These are phyloP conservation scores for Caenorhabditis sinica DNA, from an alignment of 2,888 invertebrate genomes.

Conservation along the genomic window DNA sequence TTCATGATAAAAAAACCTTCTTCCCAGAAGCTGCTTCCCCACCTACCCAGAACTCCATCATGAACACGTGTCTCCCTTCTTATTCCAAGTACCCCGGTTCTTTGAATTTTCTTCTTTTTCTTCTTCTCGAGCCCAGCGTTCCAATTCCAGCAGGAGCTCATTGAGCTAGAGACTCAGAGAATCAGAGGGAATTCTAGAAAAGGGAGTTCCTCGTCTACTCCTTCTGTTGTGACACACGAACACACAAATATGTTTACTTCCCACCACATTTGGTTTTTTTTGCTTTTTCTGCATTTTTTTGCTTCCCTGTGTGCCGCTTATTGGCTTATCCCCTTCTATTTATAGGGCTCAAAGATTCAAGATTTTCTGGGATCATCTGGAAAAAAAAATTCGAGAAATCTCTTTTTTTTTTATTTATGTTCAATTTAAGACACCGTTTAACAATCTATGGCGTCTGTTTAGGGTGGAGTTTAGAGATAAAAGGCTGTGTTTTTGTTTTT, in stretches of 20 bases:
- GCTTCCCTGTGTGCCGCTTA: slow-evolving; percentile 8
- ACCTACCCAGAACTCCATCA: too few relatives aligned
- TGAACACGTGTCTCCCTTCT: neutral
- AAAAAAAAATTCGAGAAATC: slow-evolving; percentile 4
- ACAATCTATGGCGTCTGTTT: slow-evolving; percentile 1
- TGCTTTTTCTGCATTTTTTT: slow-evolving; percentile 35
- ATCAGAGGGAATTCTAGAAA: neutral
- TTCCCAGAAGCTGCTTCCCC: too few relatives aligned
- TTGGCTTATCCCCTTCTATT: neutral
- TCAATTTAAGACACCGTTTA: neutral
- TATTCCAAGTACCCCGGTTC: neutral
- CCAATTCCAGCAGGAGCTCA: neutral
- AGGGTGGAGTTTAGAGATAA: neutral
- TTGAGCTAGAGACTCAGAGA: neutral
- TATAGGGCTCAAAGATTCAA: neutral
- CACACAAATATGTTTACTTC: slow-evolving; percentile 41
- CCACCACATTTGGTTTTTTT: slow-evolving; percentile 27
- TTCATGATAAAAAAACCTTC: too few relatives aligned
- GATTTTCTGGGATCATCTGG: neutral
- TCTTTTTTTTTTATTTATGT: neutral
- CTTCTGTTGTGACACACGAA: neutral
- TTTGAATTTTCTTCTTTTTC: neutral
- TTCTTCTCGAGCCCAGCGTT: too few relatives aligned
- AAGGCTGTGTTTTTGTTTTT: neutral
- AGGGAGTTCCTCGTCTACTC: slow-evolving; percentile 51